Percentiles rank a stretch among this genome's conserved stretches.
phyloP scores from a whole-genome alignment of 2,113 vertebrate genomes.

The Neotragus moschatus region DNA sequence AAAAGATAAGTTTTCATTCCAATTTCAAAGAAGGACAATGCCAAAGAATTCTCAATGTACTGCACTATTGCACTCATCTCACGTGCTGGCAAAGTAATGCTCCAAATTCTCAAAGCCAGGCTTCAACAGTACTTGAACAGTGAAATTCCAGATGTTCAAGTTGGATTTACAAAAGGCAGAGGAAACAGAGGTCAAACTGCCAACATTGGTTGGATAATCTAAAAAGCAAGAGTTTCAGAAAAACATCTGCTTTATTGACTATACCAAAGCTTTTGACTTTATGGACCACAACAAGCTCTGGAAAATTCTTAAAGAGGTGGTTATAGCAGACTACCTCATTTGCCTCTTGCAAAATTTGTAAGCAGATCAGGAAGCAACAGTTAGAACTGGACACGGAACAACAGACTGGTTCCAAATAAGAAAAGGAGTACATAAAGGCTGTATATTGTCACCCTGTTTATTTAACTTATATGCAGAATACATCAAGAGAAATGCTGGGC shows the following conservation, averaged over 20 bases:
- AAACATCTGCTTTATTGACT: neutral
- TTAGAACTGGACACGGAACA: neutral
- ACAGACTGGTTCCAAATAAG: neutral
- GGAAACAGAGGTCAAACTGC: neutral
- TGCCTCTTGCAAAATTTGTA: neutral
- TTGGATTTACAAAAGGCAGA: neutral
- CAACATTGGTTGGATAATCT: fast-evolving
- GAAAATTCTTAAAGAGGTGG: neutral
- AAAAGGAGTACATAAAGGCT: neutral
- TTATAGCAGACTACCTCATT: neutral
- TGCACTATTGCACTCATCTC: neutral
- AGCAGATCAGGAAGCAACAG: neutral
- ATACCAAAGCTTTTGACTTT: neutral
- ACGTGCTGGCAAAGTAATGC: neutral
- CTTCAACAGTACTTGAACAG: neutral
- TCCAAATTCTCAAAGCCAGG: neutral
- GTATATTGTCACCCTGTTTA: neutral
- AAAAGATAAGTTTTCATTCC: neutral
- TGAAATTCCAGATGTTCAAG: neutral
- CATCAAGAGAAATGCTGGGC: neutral
- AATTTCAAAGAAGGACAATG: neutral
- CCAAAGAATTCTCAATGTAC: neutral
- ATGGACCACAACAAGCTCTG: neutral
- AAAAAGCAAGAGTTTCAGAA: neutral
- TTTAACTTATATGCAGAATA: neutral